Conservation (phyloP, 2,797 vertebrate species). For the Chloroceryle amazona region DNA sequence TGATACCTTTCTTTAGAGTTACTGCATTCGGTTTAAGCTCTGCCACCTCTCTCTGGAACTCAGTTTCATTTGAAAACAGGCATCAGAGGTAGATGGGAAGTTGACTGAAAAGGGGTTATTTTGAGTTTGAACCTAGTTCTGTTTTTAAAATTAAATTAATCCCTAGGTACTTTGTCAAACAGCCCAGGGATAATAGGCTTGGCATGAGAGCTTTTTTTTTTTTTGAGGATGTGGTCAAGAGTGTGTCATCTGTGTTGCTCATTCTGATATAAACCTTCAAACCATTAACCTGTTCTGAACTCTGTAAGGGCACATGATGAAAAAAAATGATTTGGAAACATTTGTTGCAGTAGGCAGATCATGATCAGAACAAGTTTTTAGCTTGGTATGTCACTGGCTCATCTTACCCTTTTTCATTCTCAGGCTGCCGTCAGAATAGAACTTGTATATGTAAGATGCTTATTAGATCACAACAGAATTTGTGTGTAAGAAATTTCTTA, state of each 20-base stretch:
- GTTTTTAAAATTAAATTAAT: constrained; percentile 37
- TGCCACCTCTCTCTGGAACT: background rate
- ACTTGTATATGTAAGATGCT: background rate
- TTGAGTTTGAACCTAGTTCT: constrained; percentile 14
- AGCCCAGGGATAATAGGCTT: background rate
- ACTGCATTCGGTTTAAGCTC: background rate
- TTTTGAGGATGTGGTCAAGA: background rate
- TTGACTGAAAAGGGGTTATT: constrained; percentile 9
- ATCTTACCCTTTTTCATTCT: background rate
- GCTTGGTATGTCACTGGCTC: background rate
- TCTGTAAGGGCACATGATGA: background rate
- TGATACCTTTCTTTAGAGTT: background rate
- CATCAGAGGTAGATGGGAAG: background rate
- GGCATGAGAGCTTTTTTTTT: background rate
- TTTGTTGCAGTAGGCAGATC: background rate
- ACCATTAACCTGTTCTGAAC: constrained; percentile 11
- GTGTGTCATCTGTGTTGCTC: background rate
- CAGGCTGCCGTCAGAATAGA: background rate
- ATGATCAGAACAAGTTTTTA: background rate
- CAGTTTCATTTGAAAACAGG: background rate
- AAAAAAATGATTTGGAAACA: background rate
- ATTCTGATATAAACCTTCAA: background rate
- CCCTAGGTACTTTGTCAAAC: background rate
- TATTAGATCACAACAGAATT: background rate
- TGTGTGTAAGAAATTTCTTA: background rate